phyloP scores from a whole-genome alignment of 2,797 vertebrate species.

The Rhabdophis nuchalis region DNA sequence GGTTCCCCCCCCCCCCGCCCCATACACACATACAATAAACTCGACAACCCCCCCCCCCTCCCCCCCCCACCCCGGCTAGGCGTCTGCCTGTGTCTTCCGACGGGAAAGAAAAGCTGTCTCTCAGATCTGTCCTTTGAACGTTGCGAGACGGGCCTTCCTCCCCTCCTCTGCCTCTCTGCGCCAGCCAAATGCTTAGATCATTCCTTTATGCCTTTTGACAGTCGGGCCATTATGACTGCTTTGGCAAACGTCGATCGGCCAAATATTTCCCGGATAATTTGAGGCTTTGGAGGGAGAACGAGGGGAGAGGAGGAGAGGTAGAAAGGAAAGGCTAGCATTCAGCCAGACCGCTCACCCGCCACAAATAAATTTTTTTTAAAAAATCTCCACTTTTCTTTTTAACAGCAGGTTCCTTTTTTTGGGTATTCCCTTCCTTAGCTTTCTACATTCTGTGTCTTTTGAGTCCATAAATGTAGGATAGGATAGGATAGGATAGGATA shows the following conservation, averaged over 20 bases:
- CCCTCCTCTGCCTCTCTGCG: neutral
- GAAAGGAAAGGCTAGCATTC: neutral
- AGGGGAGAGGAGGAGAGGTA: neutral
- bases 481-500: too few relatives aligned
- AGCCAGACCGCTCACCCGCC: neutral
- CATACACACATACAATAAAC: neutral
- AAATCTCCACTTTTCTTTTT: neutral
- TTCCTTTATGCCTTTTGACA: neutral
- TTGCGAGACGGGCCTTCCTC: rapidly evolving
- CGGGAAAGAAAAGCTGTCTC: neutral
- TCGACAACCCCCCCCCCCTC: neutral
- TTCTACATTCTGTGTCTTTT: neutral
- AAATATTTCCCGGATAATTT: neutral
- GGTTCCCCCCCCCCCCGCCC: too few relatives aligned
- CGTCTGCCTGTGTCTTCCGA: neutral
- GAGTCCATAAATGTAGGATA: too few relatives aligned
- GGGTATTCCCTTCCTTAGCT: neutral
- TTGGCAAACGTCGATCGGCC: neutral
- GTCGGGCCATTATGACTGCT: neutral
- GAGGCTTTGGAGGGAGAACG: neutral
- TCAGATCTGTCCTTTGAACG: neutral
- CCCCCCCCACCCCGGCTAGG: too few relatives aligned
- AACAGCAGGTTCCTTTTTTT: neutral
- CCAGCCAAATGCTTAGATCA: neutral
- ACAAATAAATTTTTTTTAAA: too few relatives aligned